Conservation (phyloP, 2,797 vertebrate species). For the Gila robusta region DNA sequence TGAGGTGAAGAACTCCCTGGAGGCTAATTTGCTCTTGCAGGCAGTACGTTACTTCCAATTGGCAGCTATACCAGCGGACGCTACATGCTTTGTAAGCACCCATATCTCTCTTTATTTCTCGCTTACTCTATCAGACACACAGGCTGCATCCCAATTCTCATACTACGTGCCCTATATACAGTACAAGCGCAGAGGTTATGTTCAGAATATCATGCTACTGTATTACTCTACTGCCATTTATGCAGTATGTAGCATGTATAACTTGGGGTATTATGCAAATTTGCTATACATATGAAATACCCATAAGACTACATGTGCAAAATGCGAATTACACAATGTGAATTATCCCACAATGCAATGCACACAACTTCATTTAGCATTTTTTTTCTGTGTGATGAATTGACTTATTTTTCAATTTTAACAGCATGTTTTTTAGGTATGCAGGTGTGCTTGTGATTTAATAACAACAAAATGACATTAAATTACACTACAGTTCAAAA, state of each 20-base stretch:
- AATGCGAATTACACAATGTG: not conserved
- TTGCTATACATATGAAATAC: not conserved
- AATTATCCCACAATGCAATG: not conserved
- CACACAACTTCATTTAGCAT: not conserved
- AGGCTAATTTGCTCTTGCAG: slow-evolving; percentile 62
- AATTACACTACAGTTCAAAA: not conserved
- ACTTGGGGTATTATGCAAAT: not conserved
- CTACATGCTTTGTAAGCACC: slow-evolving; percentile 50
- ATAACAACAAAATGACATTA: not conserved
- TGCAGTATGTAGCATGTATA: not conserved
- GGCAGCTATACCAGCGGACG: slow-evolving; percentile 36
- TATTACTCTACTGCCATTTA: not conserved
- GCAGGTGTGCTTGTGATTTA: not conserved
- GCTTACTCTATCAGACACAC: slow-evolving; percentile 8
- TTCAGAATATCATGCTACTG: not conserved
- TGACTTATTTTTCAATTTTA: not conserved
- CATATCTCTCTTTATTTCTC: slow-evolving; percentile 18
- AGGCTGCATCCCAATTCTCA: slow-evolving; percentile 14
- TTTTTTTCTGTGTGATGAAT: not conserved
- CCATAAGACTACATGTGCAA: not conserved
- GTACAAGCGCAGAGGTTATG: slow-evolving; percentile 5
- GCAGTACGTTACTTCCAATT: slow-evolving; percentile 45
- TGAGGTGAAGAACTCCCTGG: slow-evolving; percentile 59
- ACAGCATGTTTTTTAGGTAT: not conserved
- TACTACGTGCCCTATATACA: not conserved